Evolutionary conservation across 2,888 invertebrate species (phyloP), one percentile per base, ranked within the genome.

Genomic region (Physocephala rufipes): DNA sequence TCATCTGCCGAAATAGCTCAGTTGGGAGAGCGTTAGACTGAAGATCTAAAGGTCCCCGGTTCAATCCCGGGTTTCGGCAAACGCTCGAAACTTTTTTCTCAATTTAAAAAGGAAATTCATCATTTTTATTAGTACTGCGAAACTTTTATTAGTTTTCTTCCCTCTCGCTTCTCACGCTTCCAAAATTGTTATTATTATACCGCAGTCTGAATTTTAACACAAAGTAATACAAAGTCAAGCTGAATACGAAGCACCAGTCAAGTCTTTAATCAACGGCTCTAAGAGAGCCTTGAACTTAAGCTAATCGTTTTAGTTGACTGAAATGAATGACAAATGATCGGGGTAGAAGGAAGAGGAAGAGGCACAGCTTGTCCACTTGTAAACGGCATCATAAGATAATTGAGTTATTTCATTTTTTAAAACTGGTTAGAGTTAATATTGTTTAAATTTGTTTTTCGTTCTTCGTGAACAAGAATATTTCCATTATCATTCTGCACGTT

Each of bases 1-100:
- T 7, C 26, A 68, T 13, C 49, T 70, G 89, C 91, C 91, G 91
- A 91, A 91, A 91, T 91, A 91, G 91, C 91, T 91, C 91, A 91
- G 91, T 91, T 91, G 91, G 91, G 91, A 91, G 91, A 91, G 91
- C 91, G 91, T 91, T 91, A 91, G 90, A 91, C 90, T 90, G 90
- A 90, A 90, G 90, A 90, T 90, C 90, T 90, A 90, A 90, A 90
- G 88, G 90, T 90, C 90, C 90, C 90, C 88, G 90, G 90, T 91
- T 90, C 90, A 87, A 90, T 90, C 90, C 90, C 90, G 87, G 90
- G 90, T 90, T 90, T 90, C 90, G 90, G 90, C 90, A 90, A 55
- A 24, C 49, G 49, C 49, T 4, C 47, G 16, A 16, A 16, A 9
- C 49, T 30, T 51, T 65, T 65, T 63, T 63, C 26, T 24, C 2